Percentiles rank a stretch among this genome's conserved stretches.
Evolutionary conservation across 2,113 vertebrate genomes (phyloP).

Genomic region (Lepus americanus): DNA sequence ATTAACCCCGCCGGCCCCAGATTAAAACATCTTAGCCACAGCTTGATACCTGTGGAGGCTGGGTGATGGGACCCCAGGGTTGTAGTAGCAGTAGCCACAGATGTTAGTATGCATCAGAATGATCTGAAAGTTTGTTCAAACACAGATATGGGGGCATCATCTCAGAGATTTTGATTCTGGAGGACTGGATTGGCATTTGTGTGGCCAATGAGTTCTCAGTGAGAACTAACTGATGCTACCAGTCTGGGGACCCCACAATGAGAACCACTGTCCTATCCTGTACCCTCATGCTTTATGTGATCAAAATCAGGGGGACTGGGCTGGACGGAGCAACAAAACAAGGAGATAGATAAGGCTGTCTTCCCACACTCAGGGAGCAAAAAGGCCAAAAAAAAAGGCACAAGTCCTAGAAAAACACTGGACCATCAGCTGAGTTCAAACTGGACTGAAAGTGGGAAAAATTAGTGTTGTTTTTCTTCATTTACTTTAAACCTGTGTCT

Average conservation of each 20-base stretch:
- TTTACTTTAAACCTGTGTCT: conserved; percentile 55
- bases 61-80: not conserved
- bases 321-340: not conserved
- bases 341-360: not conserved
- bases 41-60: not conserved
- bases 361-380: not conserved
- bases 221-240: not conserved
- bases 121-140: not conserved
- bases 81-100: not conserved
- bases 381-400: not conserved
- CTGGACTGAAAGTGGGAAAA: conserved; percentile 1
- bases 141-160: not conserved
- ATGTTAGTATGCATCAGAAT: not conserved
- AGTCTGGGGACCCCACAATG: not conserved
- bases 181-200: not conserved
- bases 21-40: not conserved
- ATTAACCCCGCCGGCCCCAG: no score
- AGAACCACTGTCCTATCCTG: not conserved
- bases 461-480: conserved; percentile 60
- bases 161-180: not conserved
- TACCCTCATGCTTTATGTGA: not conserved
- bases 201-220: not conserved
- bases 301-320: not conserved
- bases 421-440: conserved; percentile 55
- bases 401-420: not conserved